These are phyloP conservation scores for Misgurnus anguillicaudatus DNA, from an alignment of 2,113 vertebrate genomes.

Conservation along the genomic window DNA sequence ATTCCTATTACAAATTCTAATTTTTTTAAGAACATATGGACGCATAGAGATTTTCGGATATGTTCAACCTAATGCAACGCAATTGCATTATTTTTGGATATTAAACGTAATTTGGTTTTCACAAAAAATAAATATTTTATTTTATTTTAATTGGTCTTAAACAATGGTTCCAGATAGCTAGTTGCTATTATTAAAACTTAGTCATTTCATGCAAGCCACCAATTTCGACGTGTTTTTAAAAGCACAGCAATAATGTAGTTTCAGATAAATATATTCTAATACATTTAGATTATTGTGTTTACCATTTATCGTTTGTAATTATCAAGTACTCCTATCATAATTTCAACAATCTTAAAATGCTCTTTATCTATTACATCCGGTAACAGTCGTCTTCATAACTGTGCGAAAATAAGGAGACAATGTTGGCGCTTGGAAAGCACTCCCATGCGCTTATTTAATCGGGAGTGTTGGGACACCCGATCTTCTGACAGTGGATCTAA, in stretches of 20 bases:
- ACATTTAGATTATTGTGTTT: neutral
- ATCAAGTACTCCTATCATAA: neutral
- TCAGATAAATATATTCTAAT: neutral
- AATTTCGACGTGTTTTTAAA: neutral
- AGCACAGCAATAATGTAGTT: neutral
- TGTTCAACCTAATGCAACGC: too few species aligned
- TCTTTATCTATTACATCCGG: neutral
- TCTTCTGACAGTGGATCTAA: conserved; percentile 63
- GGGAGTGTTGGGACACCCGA: conserved; percentile 59
- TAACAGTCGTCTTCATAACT: neutral
- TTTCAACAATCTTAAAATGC: neutral
- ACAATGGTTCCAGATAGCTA: too few species aligned
- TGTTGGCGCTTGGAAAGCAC: conserved; percentile 33
- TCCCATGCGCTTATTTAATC: conserved; percentile 54
- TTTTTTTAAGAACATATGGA: too few species aligned
- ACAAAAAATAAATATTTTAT: too few species aligned
- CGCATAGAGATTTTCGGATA: too few species aligned
- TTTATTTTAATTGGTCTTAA: too few species aligned
- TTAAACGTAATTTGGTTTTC: too few species aligned
- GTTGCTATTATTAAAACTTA: too few species aligned
- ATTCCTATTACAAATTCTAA: too few species aligned
- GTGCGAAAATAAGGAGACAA: conserved; percentile 1
- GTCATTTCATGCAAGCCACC: neutral
- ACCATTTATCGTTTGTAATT: neutral
- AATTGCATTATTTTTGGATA: too few species aligned